Evolutionary conservation across 2,888 invertebrate species (phyloP).

Genomic region (Pandemis cinnamomeana): DNA sequence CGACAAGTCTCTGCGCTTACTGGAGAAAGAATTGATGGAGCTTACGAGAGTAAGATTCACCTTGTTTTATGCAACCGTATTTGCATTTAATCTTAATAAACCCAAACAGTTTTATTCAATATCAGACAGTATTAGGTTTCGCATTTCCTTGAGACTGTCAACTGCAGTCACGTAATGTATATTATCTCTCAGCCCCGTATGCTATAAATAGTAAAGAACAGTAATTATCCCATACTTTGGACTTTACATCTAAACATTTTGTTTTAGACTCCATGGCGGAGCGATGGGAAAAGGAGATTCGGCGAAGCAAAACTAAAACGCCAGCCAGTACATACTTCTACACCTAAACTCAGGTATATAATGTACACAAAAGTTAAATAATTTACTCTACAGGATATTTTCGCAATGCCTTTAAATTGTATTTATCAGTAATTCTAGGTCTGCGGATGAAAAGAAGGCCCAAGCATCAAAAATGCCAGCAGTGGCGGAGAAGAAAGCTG

Average conservation of each 20-base stretch:
- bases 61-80: not conserved
- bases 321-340: slow-evolving; percentile 69
- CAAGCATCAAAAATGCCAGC: slow-evolving; percentile 50
- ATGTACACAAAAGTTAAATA: slow-evolving; percentile 1
- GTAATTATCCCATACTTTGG: too few species aligned
- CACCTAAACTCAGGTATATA: slow-evolving; percentile 69
- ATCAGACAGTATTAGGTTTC: too few species aligned
- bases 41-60: slow-evolving; percentile 76
- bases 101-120: not conserved
- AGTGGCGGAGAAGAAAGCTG: slow-evolving; percentile 58
- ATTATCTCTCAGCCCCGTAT: too few species aligned
- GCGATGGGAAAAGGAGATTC: slow-evolving; percentile 59
- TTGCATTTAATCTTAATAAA: too few species aligned
- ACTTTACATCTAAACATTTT: not conserved
- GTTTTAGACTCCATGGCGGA: slow-evolving; percentile 69
- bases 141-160: too few species aligned
- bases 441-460: slow-evolving; percentile 63
- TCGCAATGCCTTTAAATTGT: not conserved
- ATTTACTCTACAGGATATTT: not conserved
- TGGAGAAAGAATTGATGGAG: slow-evolving; percentile 85
- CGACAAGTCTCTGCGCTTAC: slow-evolving; percentile 76
- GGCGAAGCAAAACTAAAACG: slow-evolving; percentile 61
- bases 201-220: too few species aligned
- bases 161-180: too few species aligned
- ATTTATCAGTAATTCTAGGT: slow-evolving; percentile 48